Conservation (phyloP, 2,113 vertebrate genomes). For the Emydocephalus ijimae region DNA sequence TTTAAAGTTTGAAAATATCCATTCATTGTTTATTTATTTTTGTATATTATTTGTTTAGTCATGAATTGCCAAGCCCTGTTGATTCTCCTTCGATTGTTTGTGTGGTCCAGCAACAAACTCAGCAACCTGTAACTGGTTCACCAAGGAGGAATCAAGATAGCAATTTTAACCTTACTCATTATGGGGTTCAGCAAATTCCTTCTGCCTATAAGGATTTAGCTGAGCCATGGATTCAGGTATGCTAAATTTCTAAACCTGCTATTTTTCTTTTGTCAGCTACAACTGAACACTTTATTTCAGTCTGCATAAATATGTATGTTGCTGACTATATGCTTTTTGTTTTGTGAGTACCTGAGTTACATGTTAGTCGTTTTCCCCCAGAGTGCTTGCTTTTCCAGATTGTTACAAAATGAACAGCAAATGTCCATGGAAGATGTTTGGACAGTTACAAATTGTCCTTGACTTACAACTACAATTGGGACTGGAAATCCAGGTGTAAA, state of each 20-base stretch:
- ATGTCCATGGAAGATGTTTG: background rate
- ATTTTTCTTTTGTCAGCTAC: background rate
- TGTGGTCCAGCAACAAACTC: conserved; percentile 68
- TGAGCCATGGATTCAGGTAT: conserved; percentile 88
- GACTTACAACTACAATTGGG: background rate
- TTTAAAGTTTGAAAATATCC: background rate
- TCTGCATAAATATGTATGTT: background rate
- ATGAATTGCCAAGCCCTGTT: conserved; percentile 76
- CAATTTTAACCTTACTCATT: conserved; percentile 80
- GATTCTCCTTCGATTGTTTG: conserved; percentile 71
- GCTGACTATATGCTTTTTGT: background rate
- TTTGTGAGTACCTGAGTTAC: background rate
- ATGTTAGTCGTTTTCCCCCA: background rate
- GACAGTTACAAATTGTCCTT: background rate
- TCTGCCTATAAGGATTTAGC: conserved; percentile 79
- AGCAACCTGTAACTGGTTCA: conserved; percentile 60
- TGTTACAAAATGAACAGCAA: background rate
- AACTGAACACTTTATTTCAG: background rate
- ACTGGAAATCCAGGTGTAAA: background rate
- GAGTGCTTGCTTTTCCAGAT: background rate
- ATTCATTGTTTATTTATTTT: background rate
- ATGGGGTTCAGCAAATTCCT: conserved; percentile 84
- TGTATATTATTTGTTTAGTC: conserved; percentile 63
- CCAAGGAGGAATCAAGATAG: conserved; percentile 72
- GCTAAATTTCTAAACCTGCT: conserved; percentile 25